Base-by-base conservation (phyloP, 2,797 vertebrate species). In the Argya squamiceps region DNA sequence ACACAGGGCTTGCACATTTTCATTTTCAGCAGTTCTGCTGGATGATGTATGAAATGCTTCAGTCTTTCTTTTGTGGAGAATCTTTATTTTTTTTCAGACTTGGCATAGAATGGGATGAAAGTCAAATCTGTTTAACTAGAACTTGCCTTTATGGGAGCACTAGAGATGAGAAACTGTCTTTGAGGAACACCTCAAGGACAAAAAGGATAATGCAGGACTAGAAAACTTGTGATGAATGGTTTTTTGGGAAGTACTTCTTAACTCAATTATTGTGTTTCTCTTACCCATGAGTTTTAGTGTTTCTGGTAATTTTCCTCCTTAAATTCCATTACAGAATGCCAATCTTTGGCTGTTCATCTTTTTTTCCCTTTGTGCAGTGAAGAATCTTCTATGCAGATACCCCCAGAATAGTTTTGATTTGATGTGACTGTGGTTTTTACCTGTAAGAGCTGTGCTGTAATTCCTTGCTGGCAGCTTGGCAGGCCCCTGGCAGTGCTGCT, bases 401-500 rank as follows among this genome's bases (percentile, higher is more conserved):
- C 27, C 3, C 24, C 8, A 10, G 12, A 18, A 14, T 3, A 24
- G 14, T 16, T 75, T 62, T 9, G 36, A 14, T 77, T 76, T 82
- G 53, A 12, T 56, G 68, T 52, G n/a, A 12, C 12, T 32, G 17
- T 18, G 8, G 4, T 49, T 65, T 78, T 70, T 75, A 79, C 83
- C 74, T 89, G 70, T 11, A 7, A 58, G 70, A 43, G 52, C 73
- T 58, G 69, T 86, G 44, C 90, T 86, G 63, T 30, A 17, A 46
- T 30, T 86, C 64, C 59, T 27, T 49, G 62, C 92, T 86, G 88
- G 69, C 85, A 71, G 62, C 32, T 23, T 46, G 60, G 41, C 59
- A 60, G 78, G 78, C 36, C 60, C 71, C 71, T 87, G 85, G 47
- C 70, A 49, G 39, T 32, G 78, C 56, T 44, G 55, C 89, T 87